Percentiles rank a stretch among this genome's conserved stretches.
Conservation (phyloP, 2,888 invertebrate genomes). For the Ophion slaviceki region DNA sequence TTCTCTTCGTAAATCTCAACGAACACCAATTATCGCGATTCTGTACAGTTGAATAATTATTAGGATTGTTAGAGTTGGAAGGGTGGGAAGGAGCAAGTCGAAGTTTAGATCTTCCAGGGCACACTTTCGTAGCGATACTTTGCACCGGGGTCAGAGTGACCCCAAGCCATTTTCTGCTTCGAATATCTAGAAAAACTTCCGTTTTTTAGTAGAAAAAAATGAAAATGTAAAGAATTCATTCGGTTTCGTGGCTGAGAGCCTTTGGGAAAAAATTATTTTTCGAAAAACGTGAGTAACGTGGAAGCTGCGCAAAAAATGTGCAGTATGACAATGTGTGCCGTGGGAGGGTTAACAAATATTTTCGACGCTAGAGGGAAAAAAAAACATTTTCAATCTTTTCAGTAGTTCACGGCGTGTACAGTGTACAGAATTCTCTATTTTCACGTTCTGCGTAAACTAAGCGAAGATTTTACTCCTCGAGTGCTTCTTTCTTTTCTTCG, state of each 20-base stretch:
- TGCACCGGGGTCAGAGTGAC: background rate
- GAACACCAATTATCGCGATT: conserved; percentile 67
- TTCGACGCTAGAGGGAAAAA: conserved; percentile 66
- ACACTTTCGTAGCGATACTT: background rate
- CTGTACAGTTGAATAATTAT: conserved; percentile 53
- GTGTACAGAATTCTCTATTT: conserved; percentile 75
- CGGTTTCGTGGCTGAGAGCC: background rate
- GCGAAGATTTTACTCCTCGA: conserved; percentile 60
- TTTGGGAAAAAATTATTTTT: background rate
- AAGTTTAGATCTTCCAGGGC: conserved; percentile 18
- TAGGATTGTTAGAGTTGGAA: conserved; percentile 37
- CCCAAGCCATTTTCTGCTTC: background rate
- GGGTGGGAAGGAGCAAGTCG: conserved; percentile 22
- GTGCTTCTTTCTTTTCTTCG: conserved; percentile 49
- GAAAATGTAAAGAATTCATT: background rate
- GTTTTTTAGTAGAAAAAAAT: background rate
- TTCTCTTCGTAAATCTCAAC: conserved; percentile 25
- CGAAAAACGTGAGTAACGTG: background rate
- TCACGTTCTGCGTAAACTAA: conserved; percentile 56
- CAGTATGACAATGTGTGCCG: too few species aligned
- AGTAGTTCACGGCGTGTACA: conserved; percentile 70
- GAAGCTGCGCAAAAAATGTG: too few species aligned
- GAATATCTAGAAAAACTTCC: background rate
- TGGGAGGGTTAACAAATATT: background rate
- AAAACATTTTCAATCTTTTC: conserved; percentile 62